phyloP scores from a whole-genome alignment of 2,888 invertebrate genomes.

The Autographa gamma region DNA sequence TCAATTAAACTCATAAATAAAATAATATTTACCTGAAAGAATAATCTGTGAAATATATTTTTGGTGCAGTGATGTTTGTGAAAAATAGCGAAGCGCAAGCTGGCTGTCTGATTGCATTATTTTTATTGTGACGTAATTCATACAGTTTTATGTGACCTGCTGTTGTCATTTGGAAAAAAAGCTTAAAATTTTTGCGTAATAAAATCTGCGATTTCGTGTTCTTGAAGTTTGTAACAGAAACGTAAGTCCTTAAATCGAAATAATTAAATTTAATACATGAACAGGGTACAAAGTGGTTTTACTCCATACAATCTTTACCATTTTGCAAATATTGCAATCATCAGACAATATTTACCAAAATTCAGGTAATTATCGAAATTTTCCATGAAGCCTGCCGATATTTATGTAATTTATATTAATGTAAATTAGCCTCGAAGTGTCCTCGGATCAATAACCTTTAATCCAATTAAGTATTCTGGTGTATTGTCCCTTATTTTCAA shows the following conservation, averaged over 20 bases:
- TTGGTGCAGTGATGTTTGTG: constrained; percentile 8
- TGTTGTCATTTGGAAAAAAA: background rate
- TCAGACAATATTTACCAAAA: no score
- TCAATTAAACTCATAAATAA: background rate
- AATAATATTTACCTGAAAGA: background rate
- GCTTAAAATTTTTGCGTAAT: no score
- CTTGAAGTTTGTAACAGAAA: no score
- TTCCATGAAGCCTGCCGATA: background rate
- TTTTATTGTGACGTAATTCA: constrained; percentile 19
- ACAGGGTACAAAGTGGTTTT: no score
- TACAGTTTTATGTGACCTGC: constrained; percentile 5
- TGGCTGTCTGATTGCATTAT: constrained; percentile 22
- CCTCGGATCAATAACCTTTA: constrained; percentile 55
- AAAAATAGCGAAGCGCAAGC: constrained; percentile 23
- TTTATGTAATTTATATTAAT: constrained; percentile 12
- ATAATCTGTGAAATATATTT: constrained; percentile 11
- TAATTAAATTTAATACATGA: no score
- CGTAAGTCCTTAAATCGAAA: no score
- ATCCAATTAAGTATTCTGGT: constrained; percentile 71
- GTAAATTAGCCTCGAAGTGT: constrained; percentile 23
- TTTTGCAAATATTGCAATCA: no score
- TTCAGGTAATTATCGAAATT: no score
- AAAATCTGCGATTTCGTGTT: no score
- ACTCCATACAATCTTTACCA: no score
- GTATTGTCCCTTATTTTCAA: constrained; percentile 71